phyloP scores from a whole-genome alignment of 2,888 invertebrate species.

The Blastobasis adustella region DNA sequence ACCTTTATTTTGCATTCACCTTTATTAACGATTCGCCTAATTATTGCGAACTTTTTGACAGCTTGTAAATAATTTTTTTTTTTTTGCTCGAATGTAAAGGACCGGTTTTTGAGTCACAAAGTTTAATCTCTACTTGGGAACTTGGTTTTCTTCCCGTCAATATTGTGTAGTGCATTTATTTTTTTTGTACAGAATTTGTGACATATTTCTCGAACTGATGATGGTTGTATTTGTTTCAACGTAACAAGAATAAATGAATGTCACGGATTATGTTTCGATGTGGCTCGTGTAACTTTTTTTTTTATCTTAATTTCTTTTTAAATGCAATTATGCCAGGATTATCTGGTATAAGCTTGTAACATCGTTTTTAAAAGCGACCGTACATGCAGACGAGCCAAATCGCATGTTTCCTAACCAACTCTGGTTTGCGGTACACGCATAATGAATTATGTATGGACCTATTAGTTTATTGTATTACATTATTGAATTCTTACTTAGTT shows the following conservation, averaged over 20 bases:
- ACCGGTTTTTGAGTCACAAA: slow-evolving; percentile 15
- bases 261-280: not conserved
- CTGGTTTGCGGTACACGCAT: slow-evolving; percentile 38
- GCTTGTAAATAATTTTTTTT: too few species aligned
- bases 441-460: slow-evolving; percentile 16
- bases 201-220: slow-evolving; percentile 4
- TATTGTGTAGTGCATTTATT: slow-evolving; percentile 43
- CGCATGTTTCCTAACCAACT: slow-evolving; percentile 44
- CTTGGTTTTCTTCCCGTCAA: slow-evolving; percentile 33
- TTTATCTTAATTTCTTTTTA: not conserved
- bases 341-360: too few species aligned
- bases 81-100: too few species aligned
- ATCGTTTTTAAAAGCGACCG: too few species aligned
- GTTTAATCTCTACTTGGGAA: slow-evolving; percentile 24
- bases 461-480: slow-evolving; percentile 32
- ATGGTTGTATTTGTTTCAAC: not conserved
- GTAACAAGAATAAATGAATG: not conserved
- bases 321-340: not conserved
- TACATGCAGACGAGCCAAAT: slow-evolving; percentile 20
- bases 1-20: too few species aligned
- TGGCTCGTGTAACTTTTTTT: not conserved
- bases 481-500: slow-evolving; percentile 12
- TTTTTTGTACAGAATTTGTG: slow-evolving; percentile 33
- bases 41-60: too few species aligned
- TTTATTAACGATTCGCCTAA: too few species aligned